phyloP scores from a whole-genome alignment of 2,113 vertebrate genomes.

The Pteruthius melanotis region DNA sequence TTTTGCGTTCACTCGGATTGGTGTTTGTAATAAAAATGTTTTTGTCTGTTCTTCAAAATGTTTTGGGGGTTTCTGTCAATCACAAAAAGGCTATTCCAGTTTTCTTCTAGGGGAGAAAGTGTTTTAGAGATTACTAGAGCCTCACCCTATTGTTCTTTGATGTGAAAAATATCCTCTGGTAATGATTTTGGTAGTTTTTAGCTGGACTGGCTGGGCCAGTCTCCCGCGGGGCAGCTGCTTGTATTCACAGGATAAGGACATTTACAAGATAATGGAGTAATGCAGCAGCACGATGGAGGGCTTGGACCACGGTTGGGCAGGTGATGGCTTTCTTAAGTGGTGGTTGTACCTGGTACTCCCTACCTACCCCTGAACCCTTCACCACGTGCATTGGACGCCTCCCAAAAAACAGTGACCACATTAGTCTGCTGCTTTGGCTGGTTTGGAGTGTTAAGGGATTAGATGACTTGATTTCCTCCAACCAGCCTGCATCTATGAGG shows the following conservation, averaged over 20 bases:
- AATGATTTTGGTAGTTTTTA: conserved; percentile 32
- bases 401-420: not conserved
- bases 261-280: conserved; percentile 35
- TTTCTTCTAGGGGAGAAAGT: not conserved
- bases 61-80: not conserved
- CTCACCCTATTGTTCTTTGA: not conserved
- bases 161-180: not conserved
- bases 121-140: not conserved
- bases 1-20: not conserved
- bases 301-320: not conserved
- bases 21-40: not conserved
- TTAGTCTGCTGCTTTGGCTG: conserved; percentile 16
- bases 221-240: not conserved
- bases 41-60: not conserved
- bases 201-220: not conserved
- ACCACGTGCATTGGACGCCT: not conserved
- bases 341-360: conserved; percentile 31
- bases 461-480: not conserved
- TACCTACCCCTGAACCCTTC: not conserved
- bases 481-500: not conserved
- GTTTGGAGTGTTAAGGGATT: not conserved
- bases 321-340: conserved; percentile 65
- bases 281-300: conserved; percentile 17
- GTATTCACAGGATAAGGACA: not conserved
- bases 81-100: not conserved